Percentiles rank a stretch among this genome's conserved stretches.
Evolutionary conservation across 2,888 invertebrate genomes (phyloP).

Genomic region (Pachydiplax longipennis): DNA sequence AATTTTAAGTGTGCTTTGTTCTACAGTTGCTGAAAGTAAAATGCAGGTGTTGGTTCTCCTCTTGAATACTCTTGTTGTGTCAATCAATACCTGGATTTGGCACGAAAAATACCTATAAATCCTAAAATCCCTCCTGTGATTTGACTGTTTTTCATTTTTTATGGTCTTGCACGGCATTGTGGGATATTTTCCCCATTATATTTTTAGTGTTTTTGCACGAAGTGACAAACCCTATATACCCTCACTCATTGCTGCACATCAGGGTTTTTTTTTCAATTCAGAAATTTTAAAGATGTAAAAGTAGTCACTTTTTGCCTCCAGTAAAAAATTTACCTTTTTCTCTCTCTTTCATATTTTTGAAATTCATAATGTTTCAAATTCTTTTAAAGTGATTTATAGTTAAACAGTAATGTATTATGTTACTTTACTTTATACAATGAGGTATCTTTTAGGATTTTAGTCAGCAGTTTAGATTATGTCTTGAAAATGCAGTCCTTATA

Average conservation of each 20-base stretch:
- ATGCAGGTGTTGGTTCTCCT: constrained; percentile 27
- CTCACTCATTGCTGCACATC: constrained; percentile 37
- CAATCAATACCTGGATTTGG: constrained; percentile 33
- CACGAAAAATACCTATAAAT: background rate
- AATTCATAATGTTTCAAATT: background rate
- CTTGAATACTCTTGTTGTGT: background rate
- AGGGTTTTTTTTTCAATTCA: background rate
- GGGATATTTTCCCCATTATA: constrained; percentile 36
- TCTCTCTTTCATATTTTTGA: background rate
- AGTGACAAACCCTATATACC: constrained; percentile 33
- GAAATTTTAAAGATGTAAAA: background rate
- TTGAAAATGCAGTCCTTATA: background rate
- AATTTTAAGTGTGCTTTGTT: constrained; percentile 24
- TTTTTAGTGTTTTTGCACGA: constrained; percentile 45
- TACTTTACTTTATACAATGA: background rate
- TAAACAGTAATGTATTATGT: background rate
- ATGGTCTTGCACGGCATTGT: constrained; percentile 44
- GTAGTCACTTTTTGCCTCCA: background rate
- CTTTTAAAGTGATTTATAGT: background rate
- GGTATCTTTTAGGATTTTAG: background rate
- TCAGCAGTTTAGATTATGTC: background rate
- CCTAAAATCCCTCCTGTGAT: constrained; percentile 19
- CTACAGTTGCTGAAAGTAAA: constrained; percentile 23
- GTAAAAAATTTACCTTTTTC: background rate
- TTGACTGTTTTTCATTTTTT: constrained; percentile 40